These are phyloP conservation scores for Sebastes flavidus DNA, from an alignment of 2,797 vertebrate genomes.

Conservation along the genomic window DNA sequence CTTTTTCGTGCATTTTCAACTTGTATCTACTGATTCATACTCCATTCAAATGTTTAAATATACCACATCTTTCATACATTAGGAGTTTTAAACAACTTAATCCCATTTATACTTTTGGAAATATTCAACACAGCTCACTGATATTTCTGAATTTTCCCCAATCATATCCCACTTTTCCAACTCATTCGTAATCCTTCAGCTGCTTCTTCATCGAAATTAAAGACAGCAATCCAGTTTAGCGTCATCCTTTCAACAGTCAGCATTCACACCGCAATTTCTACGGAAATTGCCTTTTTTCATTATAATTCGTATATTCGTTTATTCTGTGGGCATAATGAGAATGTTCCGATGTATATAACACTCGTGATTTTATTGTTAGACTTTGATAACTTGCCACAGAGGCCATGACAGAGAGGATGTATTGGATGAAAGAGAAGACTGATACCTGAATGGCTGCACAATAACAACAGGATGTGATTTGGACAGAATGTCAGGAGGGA, in stretches of 20 bases:
- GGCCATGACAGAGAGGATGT: constrained; percentile 44
- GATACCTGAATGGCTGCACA: constrained; percentile 47
- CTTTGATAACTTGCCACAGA: constrained; percentile 40
- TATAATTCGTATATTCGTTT: not conserved
- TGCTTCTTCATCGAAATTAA: not conserved
- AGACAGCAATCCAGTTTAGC: not conserved
- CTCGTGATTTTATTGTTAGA: constrained; percentile 8
- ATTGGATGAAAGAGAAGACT: constrained; percentile 57
- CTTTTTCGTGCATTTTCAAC: too few relatives aligned
- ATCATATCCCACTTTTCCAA: not conserved
- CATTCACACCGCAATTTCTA: not conserved
- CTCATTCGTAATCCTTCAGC: not conserved
- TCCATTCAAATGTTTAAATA: too few relatives aligned
- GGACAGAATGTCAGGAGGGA: constrained; percentile 59
- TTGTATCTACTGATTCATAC: too few relatives aligned
- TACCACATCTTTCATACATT: not conserved
- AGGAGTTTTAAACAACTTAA: not conserved
- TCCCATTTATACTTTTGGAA: not conserved
- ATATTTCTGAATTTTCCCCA: not conserved
- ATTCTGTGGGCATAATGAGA: not conserved
- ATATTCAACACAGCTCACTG: not conserved
- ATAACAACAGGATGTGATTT: constrained; percentile 74
- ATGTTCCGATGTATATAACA: not conserved
- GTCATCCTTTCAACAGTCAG: not conserved
- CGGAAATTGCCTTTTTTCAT: not conserved